Base-by-base conservation (phyloP, 1,140 invertebrate genomes). In the Trichomalopsis sarcophagae region DNA sequence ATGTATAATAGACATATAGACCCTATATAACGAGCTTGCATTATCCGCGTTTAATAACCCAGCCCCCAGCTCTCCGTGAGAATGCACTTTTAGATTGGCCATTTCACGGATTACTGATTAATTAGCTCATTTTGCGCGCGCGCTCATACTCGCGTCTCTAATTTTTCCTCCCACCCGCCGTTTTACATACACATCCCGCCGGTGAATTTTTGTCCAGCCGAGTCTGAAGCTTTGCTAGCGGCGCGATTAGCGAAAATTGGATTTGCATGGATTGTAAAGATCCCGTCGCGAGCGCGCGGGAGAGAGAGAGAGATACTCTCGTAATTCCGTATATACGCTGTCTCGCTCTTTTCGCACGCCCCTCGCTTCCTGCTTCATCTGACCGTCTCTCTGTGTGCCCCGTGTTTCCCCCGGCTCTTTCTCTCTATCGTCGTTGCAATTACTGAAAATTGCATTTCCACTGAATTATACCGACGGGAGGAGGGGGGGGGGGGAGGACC, bases 401-500 rank as follows among this genome's bases (percentile, higher is more conserved):
- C 9, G 68, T 71, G 27, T 71, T 71, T 71, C 68, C 47, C 27
- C 47, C 36, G 6, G 4, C 21, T 62, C 14, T 82, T 71, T 33
- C 83, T 81, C 86, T 86, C 78, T 78, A 83, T 87, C 87, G 87
- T 86, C 74, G 84, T 87, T 89, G 89, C 88, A 91, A 91, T 91
- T 91, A 91, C 89, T 87, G 87, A 90, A 90, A 91, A 91, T 91
- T 91, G 90, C 89, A 91, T 90, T 91, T 86, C 71, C 87, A 88
- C 86, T 87, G 87, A 91, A 91, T 92, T 91, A 92, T 89, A 90
- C 89, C 87, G 86, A 88, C 87, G 88, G 88, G 89, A 84, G 87
- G 79, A 88, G 87, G 62, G n/a, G 27, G 36, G 50, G 10, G 30
- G n/a, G n/a, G 27, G 23, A 50, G n/a, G 73, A n/a, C 23, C 11